Conservation (phyloP, 2,113 vertebrate species). For the Tringa solitaria region DNA sequence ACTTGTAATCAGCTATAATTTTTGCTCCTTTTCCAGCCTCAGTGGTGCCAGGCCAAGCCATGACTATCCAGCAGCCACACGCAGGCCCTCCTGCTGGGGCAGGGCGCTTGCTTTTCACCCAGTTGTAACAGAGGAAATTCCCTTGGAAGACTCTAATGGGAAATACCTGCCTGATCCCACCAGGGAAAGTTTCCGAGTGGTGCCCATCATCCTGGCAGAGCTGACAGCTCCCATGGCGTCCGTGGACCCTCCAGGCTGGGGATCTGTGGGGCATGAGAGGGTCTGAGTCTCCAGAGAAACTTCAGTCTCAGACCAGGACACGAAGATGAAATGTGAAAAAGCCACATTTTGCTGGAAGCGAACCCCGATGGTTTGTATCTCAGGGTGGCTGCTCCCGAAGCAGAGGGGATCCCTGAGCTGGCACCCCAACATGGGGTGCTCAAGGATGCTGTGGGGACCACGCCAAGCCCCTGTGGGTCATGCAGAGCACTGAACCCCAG, state of each 20-base stretch:
- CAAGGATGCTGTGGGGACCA: background rate
- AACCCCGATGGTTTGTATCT: background rate
- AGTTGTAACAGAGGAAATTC: background rate
- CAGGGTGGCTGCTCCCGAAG: accelerated
- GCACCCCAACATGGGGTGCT: background rate
- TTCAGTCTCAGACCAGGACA: background rate
- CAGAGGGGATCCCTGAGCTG: background rate
- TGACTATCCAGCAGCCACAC: background rate
- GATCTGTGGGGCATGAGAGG: background rate
- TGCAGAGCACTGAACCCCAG: background rate
- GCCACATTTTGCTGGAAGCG: background rate
- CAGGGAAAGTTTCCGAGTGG: background rate
- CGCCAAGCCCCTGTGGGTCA: background rate
- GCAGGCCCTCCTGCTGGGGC: background rate
- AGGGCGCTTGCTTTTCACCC: background rate
- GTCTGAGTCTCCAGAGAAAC: background rate
- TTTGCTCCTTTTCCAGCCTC: background rate
- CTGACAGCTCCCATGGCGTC: accelerated
- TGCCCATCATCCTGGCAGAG: background rate
- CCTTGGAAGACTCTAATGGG: background rate
- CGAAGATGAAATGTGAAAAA: background rate
- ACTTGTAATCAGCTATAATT: background rate
- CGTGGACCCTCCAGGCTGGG: background rate
- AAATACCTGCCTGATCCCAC: accelerated
- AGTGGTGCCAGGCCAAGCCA: background rate